Evolutionary conservation across 1,140 invertebrate species (phyloP), one percentile per base, ranked within the genome.

Genomic region (Ips typographus): DNA sequence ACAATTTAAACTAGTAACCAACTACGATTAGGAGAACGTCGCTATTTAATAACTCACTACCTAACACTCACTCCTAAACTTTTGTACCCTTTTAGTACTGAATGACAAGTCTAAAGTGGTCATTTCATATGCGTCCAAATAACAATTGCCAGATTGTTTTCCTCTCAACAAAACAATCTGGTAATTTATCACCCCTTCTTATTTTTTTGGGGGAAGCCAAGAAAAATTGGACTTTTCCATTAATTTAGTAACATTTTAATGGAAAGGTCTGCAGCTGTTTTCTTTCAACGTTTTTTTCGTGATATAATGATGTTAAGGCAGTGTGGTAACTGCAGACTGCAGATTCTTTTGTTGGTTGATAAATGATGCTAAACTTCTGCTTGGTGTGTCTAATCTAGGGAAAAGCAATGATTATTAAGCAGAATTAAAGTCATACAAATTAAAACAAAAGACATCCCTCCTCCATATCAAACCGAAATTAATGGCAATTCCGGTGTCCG

Each of bases 171-270:
- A 56, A 56, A 56, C 53, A 56, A 56, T 56, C 53, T 36, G 53
- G 37, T 56, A 56, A 56, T 56, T 56, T 56, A 56, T 56, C 53
- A 56, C 53, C 8, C 6, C 6, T 7, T 37, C 53, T 22, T 22
- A 22, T 37, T 6, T 39, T 36, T 56, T n/a, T 5, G 53, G 37
- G 38, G 22, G 22, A 56, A 39, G 53, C 36, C 53, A n/a, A 36
- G 22, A 56, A 56, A 56, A 37, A 56, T 56, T 36, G 38, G 53
- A 56, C 37, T 56, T 56, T 56, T 56, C 53, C 53, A 56, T 56
- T 56, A 56, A 56, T 56, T 56, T 39, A 39, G 8, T 37, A 37
- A n/a, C 8, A 37, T 7, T 56, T 39, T 37, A 56, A 37, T 56
- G 22, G 22, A 7, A 39, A 56, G 7, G 6, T 6, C 38, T 37